Base-by-base conservation (phyloP, 2,888 invertebrate genomes). In the Eristalinus sepulchralis region DNA sequence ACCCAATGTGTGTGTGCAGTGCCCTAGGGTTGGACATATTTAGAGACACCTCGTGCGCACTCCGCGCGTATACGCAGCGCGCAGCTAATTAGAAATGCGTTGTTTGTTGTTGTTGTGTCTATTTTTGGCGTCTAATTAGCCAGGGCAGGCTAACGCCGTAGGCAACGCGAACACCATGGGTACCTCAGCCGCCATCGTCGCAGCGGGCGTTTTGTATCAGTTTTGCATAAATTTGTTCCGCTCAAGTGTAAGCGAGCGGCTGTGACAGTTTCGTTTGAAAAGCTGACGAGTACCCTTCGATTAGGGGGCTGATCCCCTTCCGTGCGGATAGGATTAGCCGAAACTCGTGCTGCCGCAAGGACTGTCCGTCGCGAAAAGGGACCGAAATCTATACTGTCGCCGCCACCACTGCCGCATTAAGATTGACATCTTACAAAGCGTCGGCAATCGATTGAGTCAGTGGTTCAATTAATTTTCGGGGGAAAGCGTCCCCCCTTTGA, bases 341-440 rank as follows among this genome's bases (percentile, higher is more conserved):
- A 84, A 87, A 80, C 88, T 88, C 88, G 88, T 88, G 88, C 88
- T 88, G 70, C 55, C 4, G n/a, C 34, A 8, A 17, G 47, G 17
- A 39, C 39, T n/a, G 39, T n/a, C n/a, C 80, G 70, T 72, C 68
- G 73, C 10, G 60, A 24, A 64, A 66, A 67, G 75, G 66, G 63
- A 79, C 60, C 87, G 86, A 86, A 86, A 86, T 86, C 86, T 70
- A 86, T 83, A 86, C 66, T n/a, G n/a, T n/a, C n/a, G n/a, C n/a
- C 68, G 75, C 75, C 71, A 66, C 66, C 78, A 72, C 53, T 3
- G 13, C 33, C 80, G 68, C 77, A 77, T 78, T 66, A 57, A 87
- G 83, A 87, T 83, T 87, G 87, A 87, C 87, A 83, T 83, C 68
- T 79, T 72, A 87, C 87, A 87, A 87, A 87, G 79, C 83, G 86